These are phyloP conservation scores for Agrilus planipennis DNA, from an alignment of 1,140 invertebrate species.

Conservation along the genomic window DNA sequence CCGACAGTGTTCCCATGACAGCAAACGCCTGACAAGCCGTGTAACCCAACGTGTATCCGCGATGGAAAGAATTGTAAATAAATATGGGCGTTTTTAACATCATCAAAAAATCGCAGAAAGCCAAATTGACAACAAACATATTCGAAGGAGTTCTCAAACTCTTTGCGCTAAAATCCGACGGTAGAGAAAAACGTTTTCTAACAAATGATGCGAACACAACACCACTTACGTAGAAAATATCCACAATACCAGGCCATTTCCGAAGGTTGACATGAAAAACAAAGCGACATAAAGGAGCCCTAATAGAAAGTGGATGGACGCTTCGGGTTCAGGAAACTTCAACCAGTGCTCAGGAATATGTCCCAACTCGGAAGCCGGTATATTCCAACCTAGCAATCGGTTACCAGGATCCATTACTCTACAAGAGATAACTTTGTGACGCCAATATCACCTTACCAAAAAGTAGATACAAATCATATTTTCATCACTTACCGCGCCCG, in stretches of 20 bases:
- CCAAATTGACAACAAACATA: conserved; percentile 78
- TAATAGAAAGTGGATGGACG: conserved; percentile 69
- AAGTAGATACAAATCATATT: no score
- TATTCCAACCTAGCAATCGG: conserved; percentile 62
- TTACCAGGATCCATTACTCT: conserved; percentile 11
- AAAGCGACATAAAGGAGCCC: conserved; percentile 71
- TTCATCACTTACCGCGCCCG: no score
- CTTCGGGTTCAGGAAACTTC: conserved; percentile 62
- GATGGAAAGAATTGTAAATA: conserved; percentile 73
- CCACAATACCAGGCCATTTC: conserved; percentile 83
- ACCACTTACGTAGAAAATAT: conserved; percentile 65
- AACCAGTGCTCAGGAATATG: conserved; percentile 77
- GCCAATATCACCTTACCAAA: no score
- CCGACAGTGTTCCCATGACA: conserved; percentile 61
- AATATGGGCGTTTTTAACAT: conserved; percentile 78
- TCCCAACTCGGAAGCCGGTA: conserved; percentile 59
- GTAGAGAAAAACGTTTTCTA: neutral
- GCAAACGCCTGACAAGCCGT: conserved; percentile 68
- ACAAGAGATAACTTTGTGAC: conserved; percentile 10
- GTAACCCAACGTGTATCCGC: conserved; percentile 59
- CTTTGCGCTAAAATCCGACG: conserved; percentile 53
- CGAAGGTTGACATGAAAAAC: conserved; percentile 61
- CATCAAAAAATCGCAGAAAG: conserved; percentile 78
- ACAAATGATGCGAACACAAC: neutral
- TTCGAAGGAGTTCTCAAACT: conserved; percentile 77